Conservation (phyloP, 1,140 invertebrate species). For the Geopemphigus sp. region DNA sequence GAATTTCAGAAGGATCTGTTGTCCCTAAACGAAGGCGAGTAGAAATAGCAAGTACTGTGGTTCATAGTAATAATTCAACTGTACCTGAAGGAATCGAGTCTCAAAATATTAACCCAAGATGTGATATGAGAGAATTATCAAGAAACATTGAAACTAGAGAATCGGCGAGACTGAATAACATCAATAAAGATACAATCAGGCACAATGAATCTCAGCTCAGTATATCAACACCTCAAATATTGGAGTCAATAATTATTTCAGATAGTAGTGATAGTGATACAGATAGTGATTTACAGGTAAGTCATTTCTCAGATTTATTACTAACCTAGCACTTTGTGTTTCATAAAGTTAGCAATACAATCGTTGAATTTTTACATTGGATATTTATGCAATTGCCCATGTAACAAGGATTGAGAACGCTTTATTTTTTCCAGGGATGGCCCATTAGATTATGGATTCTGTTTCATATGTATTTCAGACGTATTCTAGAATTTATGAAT, state of each 20-base stretch:
- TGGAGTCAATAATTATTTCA: not conserved
- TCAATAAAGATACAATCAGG: not conserved
- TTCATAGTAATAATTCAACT: not conserved
- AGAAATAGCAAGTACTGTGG: not conserved
- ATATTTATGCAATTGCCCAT: slow-evolving; percentile 13
- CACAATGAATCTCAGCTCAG: not conserved
- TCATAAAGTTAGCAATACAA: not conserved
- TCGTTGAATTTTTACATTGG: slow-evolving; percentile 20
- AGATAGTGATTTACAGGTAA: slow-evolving; percentile 22
- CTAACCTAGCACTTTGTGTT: too few species aligned
- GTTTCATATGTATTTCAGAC: slow-evolving; percentile 9
- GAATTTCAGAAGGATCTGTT: not conserved
- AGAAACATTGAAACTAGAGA: not conserved
- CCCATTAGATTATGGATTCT: not conserved
- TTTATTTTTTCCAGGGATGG: slow-evolving; percentile 29
- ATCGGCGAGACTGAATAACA: not conserved
- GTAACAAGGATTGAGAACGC: not conserved
- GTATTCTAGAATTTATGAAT: not conserved
- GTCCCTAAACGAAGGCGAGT: not conserved
- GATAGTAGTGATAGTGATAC: not conserved
- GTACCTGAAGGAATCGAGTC: not conserved
- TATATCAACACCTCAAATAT: not conserved
- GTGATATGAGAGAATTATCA: not conserved
- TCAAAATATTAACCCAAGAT: not conserved
- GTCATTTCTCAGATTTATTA: not conserved